Percentiles rank a stretch among this genome's conserved stretches.
Evolutionary conservation across 2,888 invertebrate genomes (phyloP).

Genomic region (Muschampia plurimacula): DNA sequence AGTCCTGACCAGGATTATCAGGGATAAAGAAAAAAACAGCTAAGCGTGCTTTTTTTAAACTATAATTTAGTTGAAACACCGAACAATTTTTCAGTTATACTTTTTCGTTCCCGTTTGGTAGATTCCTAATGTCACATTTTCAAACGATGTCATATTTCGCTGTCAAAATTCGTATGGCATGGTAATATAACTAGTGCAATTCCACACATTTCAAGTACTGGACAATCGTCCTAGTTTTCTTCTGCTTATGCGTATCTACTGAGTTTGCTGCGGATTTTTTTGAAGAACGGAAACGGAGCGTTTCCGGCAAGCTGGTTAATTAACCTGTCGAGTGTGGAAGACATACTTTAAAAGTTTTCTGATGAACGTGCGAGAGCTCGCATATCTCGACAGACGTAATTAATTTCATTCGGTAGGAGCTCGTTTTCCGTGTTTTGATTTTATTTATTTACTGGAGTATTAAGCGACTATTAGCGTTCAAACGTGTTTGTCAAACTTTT

Average conservation of each 20-base stretch:
- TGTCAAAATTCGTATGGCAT: not conserved
- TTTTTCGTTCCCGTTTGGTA: not conserved
- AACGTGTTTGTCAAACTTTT: not conserved
- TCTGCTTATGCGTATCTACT: conserved; percentile 2
- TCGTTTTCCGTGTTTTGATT: conserved; percentile 27
- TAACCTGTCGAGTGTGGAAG: conserved; percentile 36
- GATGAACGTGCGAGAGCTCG: conserved; percentile 30
- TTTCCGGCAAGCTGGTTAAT: conserved; percentile 30
- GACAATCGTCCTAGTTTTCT: not conserved
- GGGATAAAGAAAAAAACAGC: too few relatives aligned
- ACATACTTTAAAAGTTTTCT: conserved; percentile 26
- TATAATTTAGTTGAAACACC: not conserved
- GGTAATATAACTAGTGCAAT: conserved; percentile 1
- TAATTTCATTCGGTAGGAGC: conserved; percentile 25
- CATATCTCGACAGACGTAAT: conserved; percentile 28
- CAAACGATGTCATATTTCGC: not conserved
- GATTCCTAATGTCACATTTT: not conserved
- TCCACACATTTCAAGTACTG: not conserved
- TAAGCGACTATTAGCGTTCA: not conserved
- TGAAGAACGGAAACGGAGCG: conserved; percentile 25
- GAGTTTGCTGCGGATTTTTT: conserved; percentile 19
- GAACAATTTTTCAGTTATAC: not conserved
- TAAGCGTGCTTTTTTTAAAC: too few relatives aligned
- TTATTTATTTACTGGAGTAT: not conserved
- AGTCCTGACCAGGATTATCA: too few relatives aligned